Base-by-base conservation (phyloP, 53 echinoderm and acorn worm genomes). In the Astropecten irregularis region DNA sequence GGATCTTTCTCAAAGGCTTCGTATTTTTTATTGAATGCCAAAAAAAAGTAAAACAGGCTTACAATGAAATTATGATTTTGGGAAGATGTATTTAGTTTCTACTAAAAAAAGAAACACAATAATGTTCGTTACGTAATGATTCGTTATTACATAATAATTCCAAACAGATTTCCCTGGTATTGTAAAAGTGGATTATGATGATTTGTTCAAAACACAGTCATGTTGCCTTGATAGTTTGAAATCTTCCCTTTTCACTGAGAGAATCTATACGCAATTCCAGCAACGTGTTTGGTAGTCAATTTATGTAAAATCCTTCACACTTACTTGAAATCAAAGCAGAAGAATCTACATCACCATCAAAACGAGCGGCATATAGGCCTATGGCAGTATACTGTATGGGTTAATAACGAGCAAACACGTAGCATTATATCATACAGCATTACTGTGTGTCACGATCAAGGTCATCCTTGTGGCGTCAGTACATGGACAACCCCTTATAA, bases 311-410 rank as follows among this genome's bases (percentile, higher is more conserved):
- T 4, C 3, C 6, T 39, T 3, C 4, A 39, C 3, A 83, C 83
- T 83, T 83, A 83, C 83, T 67, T 68, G 38, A 50, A 20, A 68
- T 27, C 21, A 47, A 32, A 52, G 83, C 83, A 19, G 65, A 40
- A 31, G 83, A 71, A 9, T 71, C 39, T 20, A 83, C 54, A 68
- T 83, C 83, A 26, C 83, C 83, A 54, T 83, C 83, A 68, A 83
- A 83, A 83, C 68, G 83, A 31, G 83, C 83, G 36, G 68, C 52
- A 35, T 39, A 68, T n/a, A n/a, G n/a, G n/a, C n/a, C n/a, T 66
- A 83, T 37, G 37, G 32, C 66, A 13, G 33, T 31, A 55, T 34
- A 51, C 57, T 83, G 47, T 4, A 48, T 13, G 67, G 52, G 71
- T 71, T 71, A 18, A 50, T 33, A 68, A 49, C 35, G 36, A 15